Evolutionary conservation across 2,113 vertebrate species (phyloP), one percentile per base, ranked within the genome.

Genomic region (Synodontis membranacea): DNA sequence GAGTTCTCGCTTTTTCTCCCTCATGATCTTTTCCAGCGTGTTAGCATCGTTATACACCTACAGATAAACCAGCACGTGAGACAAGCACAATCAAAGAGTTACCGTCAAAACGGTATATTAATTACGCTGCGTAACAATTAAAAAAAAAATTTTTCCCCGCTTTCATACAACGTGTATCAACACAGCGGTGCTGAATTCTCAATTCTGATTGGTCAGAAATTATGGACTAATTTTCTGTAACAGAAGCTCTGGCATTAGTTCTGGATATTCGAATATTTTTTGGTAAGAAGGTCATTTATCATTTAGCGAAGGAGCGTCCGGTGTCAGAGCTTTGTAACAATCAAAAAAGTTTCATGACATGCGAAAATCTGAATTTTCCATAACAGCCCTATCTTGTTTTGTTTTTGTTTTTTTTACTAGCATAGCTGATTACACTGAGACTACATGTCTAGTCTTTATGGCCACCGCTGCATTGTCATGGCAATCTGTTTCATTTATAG

Each of bases 11-110:
- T 96, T 96, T 91, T 96, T 98, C 91, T 99, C 98, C 91, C 96
- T 97, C 90, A 99, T 94, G 83, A 99, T 95, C 93, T 98, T 99
- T 92, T 99, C 98, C 88, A 99, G 93, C 86, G 98, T 93, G 90
- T 97, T 96, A 7, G 98, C 98, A 88, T 99, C 98, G 56, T 99
- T 99, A 92, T 99, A 99, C 3, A 99, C 98, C 98, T 99, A 89
- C 4, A 88, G 85, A 31, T 76, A 70, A 78, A 84, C 76, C 87
- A 86, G 12, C 14, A 52, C 23, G 21, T 39, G 9, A 46, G 34
- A 39, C 70, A 28, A 37, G 5, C 4, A 25, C 48, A 79, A 54
- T 11, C 21, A 25, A 46, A 17, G 42, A 2, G 21, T 21, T 1
- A 34, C 10, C 12, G 50, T 4, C 17, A 50, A 50, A 14, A 50